These are phyloP conservation scores for Scyliorhinus canicula DNA, from an alignment of 2,797 vertebrate species.

Conservation along the genomic window DNA sequence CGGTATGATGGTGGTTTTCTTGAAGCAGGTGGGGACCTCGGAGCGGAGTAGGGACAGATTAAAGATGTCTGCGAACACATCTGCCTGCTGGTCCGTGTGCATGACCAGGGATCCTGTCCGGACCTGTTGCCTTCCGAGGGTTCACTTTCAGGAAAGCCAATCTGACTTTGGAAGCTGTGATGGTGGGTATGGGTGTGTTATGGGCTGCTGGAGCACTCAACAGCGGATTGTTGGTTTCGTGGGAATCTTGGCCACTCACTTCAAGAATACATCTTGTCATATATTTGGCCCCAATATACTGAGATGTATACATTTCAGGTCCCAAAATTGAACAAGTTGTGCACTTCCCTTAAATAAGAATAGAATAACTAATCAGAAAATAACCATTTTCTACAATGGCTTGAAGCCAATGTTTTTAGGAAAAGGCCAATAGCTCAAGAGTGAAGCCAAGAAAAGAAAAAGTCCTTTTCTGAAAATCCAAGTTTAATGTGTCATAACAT, in stretches of 20 bases:
- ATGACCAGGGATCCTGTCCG: too few relatives aligned
- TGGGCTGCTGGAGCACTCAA: too few relatives aligned
- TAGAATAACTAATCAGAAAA: constrained; percentile 9
- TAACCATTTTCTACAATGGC: not conserved
- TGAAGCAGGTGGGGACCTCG: too few relatives aligned
- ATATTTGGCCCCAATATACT: not conserved
- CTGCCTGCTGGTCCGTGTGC: too few relatives aligned
- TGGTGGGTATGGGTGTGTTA: too few relatives aligned
- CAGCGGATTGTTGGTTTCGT: too few relatives aligned
- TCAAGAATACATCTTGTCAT: constrained; percentile 18
- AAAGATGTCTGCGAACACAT: too few relatives aligned
- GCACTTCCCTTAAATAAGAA: not conserved
- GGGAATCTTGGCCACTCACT: not conserved
- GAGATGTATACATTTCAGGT: not conserved
- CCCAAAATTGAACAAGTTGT: not conserved
- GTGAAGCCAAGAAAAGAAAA: not conserved
- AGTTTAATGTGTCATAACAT: not conserved
- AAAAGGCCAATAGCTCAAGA: not conserved
- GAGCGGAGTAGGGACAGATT: too few relatives aligned
- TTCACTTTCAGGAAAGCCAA: too few relatives aligned
- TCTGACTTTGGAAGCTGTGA: too few relatives aligned
- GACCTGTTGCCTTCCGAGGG: too few relatives aligned
- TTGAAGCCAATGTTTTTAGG: not conserved
- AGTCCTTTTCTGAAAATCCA: not conserved
- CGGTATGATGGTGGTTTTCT: too few relatives aligned